Base-by-base conservation (phyloP, 2,888 invertebrate genomes). In the Lithophane socia region DNA sequence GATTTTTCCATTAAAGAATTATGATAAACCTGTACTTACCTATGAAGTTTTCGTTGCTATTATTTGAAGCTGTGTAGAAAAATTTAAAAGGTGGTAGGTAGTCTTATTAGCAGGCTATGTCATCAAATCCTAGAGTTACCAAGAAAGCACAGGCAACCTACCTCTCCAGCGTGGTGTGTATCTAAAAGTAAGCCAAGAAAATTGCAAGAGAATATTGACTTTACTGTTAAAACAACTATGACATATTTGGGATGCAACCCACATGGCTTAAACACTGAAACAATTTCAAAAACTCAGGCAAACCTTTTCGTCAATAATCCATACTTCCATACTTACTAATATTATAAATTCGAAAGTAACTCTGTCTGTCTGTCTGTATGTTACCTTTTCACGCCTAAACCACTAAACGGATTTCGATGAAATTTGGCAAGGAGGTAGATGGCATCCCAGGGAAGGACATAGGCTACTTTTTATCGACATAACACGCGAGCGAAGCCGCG, bases 1-100 rank as follows among this genome's bases (percentile, higher is more conserved):
- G 69, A 47, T 54, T 63, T 72, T 65, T 77, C 77, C 81, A 80
- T 81, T 80, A 80, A 18, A 44, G n/a, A 42, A 29, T 63, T 21
- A 47, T 42, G 16, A 64, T 16, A 56, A 61, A 52, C 29, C n/a
- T 7, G 8, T n/a, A 49, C 1, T 9, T 5, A 65, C 1, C 13
- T 5, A 65, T 13, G 4, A 64, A 70, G 37, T 29, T 47, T 29
- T n/a, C 42, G 2, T 49, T 63, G 37, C 10, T 21, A 63, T 77
- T 16, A 24, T 21, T 21, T 18, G 29, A 13, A 49, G 24, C 13
- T 66, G 12, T 29, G 49, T 66, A 10, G 2, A 16, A 65, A n/a
- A 49, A 7, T 47, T 24, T 24, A 7, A 2, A 24, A 12, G 24
- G 12, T 37, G 49, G 16, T 8, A 21, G 10, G 13, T 0, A 16